Evolutionary conservation across 2,888 invertebrate species (phyloP).

Genomic region (Rhogogaster chlorosoma): DNA sequence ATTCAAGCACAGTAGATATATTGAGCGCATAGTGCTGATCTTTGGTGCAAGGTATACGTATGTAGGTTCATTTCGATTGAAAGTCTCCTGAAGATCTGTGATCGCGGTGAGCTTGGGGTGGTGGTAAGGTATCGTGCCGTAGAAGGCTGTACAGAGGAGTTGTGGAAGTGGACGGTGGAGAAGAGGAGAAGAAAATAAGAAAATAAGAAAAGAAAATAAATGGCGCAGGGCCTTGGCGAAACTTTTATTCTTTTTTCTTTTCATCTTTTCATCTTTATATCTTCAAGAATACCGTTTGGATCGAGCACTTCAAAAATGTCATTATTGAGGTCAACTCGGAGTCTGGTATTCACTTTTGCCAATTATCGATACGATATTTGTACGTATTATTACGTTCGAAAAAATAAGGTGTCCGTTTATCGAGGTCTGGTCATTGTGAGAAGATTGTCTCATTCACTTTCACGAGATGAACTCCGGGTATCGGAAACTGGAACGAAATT

Average conservation of each 20-base stretch:
- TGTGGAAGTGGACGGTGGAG: slow-evolving; percentile 32
- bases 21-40: background rate
- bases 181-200: slow-evolving; percentile 4
- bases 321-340: background rate
- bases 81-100: slow-evolving; percentile 10
- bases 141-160: background rate
- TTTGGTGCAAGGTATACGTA: background rate
- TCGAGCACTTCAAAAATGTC: background rate
- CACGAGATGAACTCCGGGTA: slow-evolving; percentile 1
- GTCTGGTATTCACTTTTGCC: slow-evolving; percentile 1
- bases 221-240: slow-evolving; percentile 16
- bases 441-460: slow-evolving; percentile 9
- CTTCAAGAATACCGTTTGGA: background rate
- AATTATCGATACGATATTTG: background rate
- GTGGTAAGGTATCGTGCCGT: background rate
- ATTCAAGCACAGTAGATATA: background rate
- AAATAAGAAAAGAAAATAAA: slow-evolving; percentile 15
- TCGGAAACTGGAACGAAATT: slow-evolving; percentile 33
- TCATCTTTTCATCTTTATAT: background rate
- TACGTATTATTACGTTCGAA: background rate
- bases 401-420: slow-evolving; percentile 17
- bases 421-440: background rate
- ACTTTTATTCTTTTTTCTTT: background rate
- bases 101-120: background rate
- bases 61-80: background rate